Percentiles rank a stretch among this genome's conserved stretches.
Conservation (phyloP, 2,888 invertebrate genomes). For the Pristionchus arcanus region DNA sequence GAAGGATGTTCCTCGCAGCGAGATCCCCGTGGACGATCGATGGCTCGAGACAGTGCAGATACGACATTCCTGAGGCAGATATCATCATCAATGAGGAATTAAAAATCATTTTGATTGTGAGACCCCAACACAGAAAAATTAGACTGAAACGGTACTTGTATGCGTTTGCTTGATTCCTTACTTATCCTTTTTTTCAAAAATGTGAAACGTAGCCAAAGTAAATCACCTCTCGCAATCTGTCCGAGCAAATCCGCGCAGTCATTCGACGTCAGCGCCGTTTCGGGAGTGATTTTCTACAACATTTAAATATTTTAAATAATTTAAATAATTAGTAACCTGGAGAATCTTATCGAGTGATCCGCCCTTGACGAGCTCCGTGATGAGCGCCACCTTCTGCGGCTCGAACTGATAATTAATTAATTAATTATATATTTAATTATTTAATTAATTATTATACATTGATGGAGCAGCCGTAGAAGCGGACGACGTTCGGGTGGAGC, state of each 20-base stretch:
- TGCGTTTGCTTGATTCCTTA: background rate
- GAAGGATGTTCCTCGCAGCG: conserved; percentile 99
- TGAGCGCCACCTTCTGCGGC: conserved; percentile 53
- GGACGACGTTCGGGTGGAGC: conserved; percentile 64
- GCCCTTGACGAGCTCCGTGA: conserved; percentile 64
- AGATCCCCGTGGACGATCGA: conserved; percentile 97
- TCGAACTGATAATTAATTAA: conserved; percentile 55
- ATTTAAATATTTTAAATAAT: background rate
- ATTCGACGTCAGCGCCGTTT: conserved; percentile 37
- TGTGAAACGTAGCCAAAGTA: too few relatives aligned
- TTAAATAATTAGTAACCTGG: conserved; percentile 44
- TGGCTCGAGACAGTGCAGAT: conserved; percentile 98
- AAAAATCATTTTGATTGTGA: too few relatives aligned
- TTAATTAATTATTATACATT: background rate
- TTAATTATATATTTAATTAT: background rate
- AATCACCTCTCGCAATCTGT: conserved; percentile 45
- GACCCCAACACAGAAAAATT: too few relatives aligned
- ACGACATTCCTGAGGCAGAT: conserved; percentile 86
- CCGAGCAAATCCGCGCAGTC: conserved; percentile 34
- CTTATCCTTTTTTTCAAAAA: too few relatives aligned
- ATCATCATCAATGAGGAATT: background rate
- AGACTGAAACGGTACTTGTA: too few relatives aligned
- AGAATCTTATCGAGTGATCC: conserved; percentile 63
- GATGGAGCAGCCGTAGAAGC: conserved; percentile 60
- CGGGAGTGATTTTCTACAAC: conserved; percentile 24